A percentile compares a stretch with the other conserved stretches of the same genome.
These are phyloP conservation scores for Porites evermanni DNA, from an alignment of 92 coral and sea anemone species.

Conservation along the genomic window DNA sequence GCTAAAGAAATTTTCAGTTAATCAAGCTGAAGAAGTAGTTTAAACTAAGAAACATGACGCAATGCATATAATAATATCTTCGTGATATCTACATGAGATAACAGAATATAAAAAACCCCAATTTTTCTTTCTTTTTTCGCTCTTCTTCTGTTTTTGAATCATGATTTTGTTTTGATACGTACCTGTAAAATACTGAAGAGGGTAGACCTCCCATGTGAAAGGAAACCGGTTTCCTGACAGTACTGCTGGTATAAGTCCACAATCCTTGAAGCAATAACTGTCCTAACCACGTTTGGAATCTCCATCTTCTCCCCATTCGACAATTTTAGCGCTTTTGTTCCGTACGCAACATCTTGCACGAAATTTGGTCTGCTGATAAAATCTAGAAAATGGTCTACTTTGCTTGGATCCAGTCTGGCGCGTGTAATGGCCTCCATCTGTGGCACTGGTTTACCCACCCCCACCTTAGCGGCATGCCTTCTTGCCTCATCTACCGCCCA, in stretches of 20 bases:
- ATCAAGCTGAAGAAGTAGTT: too few species aligned
- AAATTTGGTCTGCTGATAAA: conserved; percentile 59
- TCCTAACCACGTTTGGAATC: conserved; percentile 65
- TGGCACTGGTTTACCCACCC: conserved; percentile 48
- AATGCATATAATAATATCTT: too few species aligned
- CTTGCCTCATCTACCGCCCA: conserved; percentile 53
- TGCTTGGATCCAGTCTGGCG: conserved; percentile 8
- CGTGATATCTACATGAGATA: too few species aligned
- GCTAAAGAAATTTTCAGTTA: too few species aligned
- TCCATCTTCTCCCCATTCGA: conserved; percentile 49
- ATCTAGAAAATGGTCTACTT: conserved; percentile 60
- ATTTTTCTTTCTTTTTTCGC: background rate
- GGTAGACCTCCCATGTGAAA: conserved; percentile 55
- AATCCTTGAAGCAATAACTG: conserved; percentile 56
- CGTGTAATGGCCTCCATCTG: conserved; percentile 5
- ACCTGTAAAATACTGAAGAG: conserved; percentile 63
- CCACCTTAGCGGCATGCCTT: conserved; percentile 31
- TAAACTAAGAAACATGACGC: too few species aligned
- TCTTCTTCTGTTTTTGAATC: background rate
- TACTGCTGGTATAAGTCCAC: conserved; percentile 44
- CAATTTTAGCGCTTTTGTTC: conserved; percentile 55
- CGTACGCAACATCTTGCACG: conserved; percentile 75
- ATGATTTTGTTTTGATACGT: background rate
- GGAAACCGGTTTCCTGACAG: conserved; percentile 52
- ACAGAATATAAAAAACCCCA: background rate